phyloP scores from a whole-genome alignment of 2,797 vertebrate genomes.

The Anas acuta region DNA sequence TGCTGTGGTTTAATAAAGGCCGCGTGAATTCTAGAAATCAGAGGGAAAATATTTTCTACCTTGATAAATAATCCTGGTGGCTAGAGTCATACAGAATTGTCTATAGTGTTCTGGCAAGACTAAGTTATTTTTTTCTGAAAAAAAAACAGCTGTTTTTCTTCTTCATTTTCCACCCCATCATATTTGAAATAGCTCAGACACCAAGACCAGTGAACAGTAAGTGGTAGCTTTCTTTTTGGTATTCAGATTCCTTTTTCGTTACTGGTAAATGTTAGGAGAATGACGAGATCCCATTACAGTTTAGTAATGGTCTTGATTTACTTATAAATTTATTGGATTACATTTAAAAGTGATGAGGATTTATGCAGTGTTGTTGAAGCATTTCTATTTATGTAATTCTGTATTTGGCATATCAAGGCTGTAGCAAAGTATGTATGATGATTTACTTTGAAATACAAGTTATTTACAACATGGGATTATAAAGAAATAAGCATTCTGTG shows the following conservation, averaged over 20 bases:
- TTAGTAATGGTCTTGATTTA: not conserved
- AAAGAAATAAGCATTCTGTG: not conserved
- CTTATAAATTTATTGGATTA: not conserved
- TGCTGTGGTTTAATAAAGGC: not conserved
- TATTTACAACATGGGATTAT: not conserved
- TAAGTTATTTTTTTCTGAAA: not conserved
- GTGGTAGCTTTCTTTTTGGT: not conserved
- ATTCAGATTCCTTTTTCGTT: not conserved
- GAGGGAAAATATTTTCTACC: not conserved
- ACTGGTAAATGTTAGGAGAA: not conserved
- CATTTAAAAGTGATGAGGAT: not conserved
- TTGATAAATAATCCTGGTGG: not conserved
- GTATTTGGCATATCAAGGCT: not conserved
- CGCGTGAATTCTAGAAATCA: not conserved
- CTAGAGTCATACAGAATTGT: not conserved
- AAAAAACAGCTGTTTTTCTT: not conserved
- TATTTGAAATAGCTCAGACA: not conserved
- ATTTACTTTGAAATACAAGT: not conserved
- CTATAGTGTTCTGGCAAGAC: not conserved
- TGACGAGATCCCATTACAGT: not conserved
- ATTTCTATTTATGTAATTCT: not conserved
- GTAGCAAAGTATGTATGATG: not conserved
- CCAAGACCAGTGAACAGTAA: not conserved
- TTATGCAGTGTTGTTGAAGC: not conserved
- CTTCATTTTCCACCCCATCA: not conserved